A percentile compares a stretch with the other conserved stretches of the same genome.
Evolutionary conservation across 2,888 invertebrate genomes (phyloP).

Genomic region (Eledone cirrhosa): DNA sequence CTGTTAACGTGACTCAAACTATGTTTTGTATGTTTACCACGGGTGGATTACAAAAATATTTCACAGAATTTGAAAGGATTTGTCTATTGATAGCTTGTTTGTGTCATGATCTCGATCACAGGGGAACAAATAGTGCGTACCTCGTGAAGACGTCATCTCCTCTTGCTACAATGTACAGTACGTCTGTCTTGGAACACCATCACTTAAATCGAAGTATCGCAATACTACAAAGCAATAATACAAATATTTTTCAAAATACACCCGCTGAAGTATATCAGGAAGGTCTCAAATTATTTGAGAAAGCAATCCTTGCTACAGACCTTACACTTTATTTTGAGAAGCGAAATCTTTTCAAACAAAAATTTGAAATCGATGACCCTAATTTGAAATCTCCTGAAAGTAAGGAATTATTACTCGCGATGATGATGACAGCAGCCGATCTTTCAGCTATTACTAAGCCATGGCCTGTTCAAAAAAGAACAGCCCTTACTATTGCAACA

Average conservation of each 20-base stretch:
- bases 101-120: conserved; percentile 91
- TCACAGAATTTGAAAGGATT: conserved; percentile 90
- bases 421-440: conserved; percentile 98
- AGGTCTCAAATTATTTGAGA: conserved; percentile 90
- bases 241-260: conserved; percentile 90
- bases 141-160: conserved; percentile 76
- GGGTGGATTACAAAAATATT: conserved; percentile 90
- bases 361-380: conserved; percentile 37
- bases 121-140: conserved; percentile 94
- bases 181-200: conserved; percentile 95
- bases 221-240: conserved; percentile 93
- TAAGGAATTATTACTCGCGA: conserved; percentile 73
- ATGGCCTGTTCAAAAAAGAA: conserved; percentile 92
- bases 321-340: conserved; percentile 36
- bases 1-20: conserved; percentile 91
- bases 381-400: conserved; percentile 10
- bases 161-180: conserved; percentile 80
- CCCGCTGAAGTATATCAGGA: conserved; percentile 86
- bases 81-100: conserved; percentile 89
- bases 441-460: conserved; percentile 94
- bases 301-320: conserved; percentile 85
- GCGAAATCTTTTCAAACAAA: conserved; percentile 36
- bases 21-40: conserved; percentile 92
- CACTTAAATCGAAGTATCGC: conserved; percentile 96
- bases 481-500: conserved; percentile 91